phyloP scores from a whole-genome alignment of 2,113 vertebrate species.

The Callaeas wilsoni region DNA sequence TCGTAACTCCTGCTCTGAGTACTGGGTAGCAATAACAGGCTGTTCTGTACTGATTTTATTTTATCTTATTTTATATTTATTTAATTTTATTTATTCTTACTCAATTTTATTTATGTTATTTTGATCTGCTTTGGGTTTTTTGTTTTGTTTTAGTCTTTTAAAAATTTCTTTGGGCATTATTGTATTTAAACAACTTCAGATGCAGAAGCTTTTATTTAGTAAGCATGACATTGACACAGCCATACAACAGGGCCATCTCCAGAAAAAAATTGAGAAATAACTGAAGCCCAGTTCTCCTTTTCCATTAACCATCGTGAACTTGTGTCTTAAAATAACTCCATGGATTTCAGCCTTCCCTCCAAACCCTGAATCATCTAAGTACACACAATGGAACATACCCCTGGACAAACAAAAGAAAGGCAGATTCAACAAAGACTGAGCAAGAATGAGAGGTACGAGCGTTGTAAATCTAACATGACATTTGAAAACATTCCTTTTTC shows the following conservation, averaged over 20 bases:
- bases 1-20: background rate
- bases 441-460: background rate
- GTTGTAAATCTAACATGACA: background rate
- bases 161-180: background rate
- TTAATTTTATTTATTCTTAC: background rate
- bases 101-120: background rate
- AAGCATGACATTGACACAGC: background rate
- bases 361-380: background rate
- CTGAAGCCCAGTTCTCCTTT: background rate
- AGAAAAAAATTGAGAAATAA: background rate
- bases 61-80: background rate
- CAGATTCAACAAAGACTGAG: background rate
- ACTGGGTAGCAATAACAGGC: background rate
- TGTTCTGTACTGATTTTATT: background rate
- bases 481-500: constrained; percentile 5
- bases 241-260: background rate
- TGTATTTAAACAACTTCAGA: background rate
- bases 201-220: background rate
- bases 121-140: background rate
- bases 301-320: background rate
- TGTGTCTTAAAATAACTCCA: background rate
- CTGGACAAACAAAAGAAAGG: background rate
- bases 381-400: background rate
- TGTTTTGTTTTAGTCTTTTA: rapidly evolving
- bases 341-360: background rate